Evolutionary conservation across 2,888 invertebrate species (phyloP).

Genomic region (Heliothis peltigera): DNA sequence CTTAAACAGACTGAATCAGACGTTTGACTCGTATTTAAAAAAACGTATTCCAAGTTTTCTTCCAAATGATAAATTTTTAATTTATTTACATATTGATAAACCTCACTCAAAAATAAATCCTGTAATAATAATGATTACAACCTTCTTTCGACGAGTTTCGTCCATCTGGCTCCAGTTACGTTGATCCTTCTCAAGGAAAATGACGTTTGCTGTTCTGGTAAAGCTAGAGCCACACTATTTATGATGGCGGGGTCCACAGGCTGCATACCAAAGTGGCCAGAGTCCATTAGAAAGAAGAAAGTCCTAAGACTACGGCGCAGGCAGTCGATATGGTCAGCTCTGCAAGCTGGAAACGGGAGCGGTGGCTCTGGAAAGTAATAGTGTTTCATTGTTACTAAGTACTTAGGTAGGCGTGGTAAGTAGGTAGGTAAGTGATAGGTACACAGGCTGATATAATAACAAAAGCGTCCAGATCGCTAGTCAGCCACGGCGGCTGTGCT

Average conservation of each 20-base stretch:
- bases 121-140: slow-evolving; percentile 57
- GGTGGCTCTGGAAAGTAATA: slow-evolving; percentile 68
- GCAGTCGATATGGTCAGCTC: slow-evolving; percentile 80
- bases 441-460: too few species aligned
- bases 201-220: slow-evolving; percentile 80
- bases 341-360: slow-evolving; percentile 82
- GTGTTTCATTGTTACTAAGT: background rate
- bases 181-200: slow-evolving; percentile 80
- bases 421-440: background rate
- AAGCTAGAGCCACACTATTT: slow-evolving; percentile 78
- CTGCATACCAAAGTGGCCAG: slow-evolving; percentile 79
- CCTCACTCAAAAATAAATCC: slow-evolving; percentile 11
- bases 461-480: too few species aligned
- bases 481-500: too few species aligned
- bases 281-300: slow-evolving; percentile 85
- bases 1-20: too few species aligned
- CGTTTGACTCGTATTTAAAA: too few species aligned
- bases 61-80: too few species aligned
- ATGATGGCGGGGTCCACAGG: slow-evolving; percentile 78
- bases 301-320: slow-evolving; percentile 81
- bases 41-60: too few species aligned
- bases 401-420: background rate
- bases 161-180: slow-evolving; percentile 85
- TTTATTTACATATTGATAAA: too few species aligned
- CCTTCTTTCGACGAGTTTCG: slow-evolving; percentile 79